Evolutionary conservation across 1,140 invertebrate genomes (phyloP).

Genomic region (Chionoecetes opilio): DNA sequence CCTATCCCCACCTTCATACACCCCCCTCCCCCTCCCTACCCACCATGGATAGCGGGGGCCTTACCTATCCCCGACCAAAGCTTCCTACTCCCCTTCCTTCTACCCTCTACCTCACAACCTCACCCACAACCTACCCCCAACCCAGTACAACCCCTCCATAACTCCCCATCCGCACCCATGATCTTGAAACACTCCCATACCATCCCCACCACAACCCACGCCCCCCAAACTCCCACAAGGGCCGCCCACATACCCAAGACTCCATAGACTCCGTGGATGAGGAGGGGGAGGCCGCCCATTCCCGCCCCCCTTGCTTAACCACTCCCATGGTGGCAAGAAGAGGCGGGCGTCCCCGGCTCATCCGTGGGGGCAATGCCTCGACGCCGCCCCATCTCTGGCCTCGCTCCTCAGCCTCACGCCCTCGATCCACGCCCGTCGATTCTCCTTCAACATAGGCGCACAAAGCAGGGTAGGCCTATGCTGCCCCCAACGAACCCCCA

Average conservation of each 20-base stretch:
- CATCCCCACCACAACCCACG: conserved; percentile 52
- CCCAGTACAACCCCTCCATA: not conserved
- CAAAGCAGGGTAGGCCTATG: conserved; percentile 63
- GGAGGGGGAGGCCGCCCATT: conserved; percentile 23
- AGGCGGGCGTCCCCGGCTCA: conserved; percentile 60
- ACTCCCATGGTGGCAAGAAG: conserved; percentile 47
- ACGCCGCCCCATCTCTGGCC: conserved; percentile 64
- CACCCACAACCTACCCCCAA: not conserved
- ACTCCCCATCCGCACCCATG: conserved; percentile 36
- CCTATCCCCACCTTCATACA: not conserved
- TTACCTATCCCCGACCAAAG: not conserved
- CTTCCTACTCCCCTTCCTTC: not conserved
- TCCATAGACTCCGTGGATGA: conserved; percentile 72
- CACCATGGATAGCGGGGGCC: not conserved
- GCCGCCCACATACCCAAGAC: too few species aligned
- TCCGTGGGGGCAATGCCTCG: conserved; percentile 57
- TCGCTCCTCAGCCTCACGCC: conserved; percentile 71
- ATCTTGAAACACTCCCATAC: conserved; percentile 64
- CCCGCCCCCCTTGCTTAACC: conserved; percentile 57
- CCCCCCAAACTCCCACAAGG: not conserved
- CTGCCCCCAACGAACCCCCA: not conserved
- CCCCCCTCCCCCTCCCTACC: not conserved
- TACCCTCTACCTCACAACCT: not conserved
- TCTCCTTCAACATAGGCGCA: conserved; percentile 75
- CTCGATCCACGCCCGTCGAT: conserved; percentile 65